A percentile compares a stretch with the other conserved stretches of the same genome.
Evolutionary conservation across 2,113 vertebrate species (phyloP).

Genomic region (Pseudopodoces humilis): DNA sequence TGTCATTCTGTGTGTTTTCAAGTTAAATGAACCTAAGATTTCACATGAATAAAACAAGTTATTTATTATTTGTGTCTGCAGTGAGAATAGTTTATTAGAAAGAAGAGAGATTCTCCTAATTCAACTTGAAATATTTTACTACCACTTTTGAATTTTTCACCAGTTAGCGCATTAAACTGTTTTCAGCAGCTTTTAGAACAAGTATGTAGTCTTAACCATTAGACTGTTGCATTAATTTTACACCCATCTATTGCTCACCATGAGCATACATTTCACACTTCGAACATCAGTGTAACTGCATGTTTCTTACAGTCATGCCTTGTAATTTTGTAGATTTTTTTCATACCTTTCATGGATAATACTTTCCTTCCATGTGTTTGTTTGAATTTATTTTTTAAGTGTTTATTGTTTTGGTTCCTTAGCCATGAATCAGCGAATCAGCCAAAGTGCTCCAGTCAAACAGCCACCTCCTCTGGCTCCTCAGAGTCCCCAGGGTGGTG

Average conservation of each 20-base stretch:
- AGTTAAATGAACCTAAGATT: background rate
- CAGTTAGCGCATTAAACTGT: background rate
- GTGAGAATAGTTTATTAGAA: background rate
- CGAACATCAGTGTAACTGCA: background rate
- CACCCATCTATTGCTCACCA: rapidly evolving
- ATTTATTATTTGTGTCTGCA: background rate
- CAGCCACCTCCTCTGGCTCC: conserved; percentile 85
- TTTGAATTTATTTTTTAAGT: background rate
- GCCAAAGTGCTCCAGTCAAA: conserved; percentile 93
- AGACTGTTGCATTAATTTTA: background rate
- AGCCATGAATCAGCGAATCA: conserved; percentile 93
- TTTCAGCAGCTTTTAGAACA: background rate
- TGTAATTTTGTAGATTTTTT: background rate
- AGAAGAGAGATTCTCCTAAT: background rate
- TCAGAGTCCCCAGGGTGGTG: conserved; percentile 82
- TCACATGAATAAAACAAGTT: background rate
- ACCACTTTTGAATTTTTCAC: background rate
- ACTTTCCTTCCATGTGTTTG: background rate
- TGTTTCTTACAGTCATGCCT: background rate
- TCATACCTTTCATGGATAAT: background rate
- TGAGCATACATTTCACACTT: background rate
- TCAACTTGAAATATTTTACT: background rate
- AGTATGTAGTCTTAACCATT: background rate
- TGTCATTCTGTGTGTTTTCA: background rate
- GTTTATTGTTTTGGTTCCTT: conserved; percentile 20